Conservation (phyloP, 2,888 invertebrate genomes). For the Zygogramma bicolorata region DNA sequence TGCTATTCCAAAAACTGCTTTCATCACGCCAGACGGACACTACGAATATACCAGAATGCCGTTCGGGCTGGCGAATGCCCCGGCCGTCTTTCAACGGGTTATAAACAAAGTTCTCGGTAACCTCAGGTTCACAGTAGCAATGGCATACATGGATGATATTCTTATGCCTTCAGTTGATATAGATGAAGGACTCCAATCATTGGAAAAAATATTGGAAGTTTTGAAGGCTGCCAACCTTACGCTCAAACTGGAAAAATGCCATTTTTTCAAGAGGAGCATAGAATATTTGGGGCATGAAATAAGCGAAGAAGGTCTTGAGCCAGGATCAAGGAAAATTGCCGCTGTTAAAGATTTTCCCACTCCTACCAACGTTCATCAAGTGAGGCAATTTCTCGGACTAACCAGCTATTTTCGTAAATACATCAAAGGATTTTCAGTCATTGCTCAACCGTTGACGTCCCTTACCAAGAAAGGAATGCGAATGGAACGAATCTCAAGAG, state of each 20-base stretch:
- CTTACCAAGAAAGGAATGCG: conserved; percentile 41
- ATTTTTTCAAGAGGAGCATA: conserved; percentile 12
- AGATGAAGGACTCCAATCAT: conserved; percentile 32
- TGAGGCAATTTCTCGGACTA: conserved; percentile 31
- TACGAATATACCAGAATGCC: conserved; percentile 58
- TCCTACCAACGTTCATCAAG: conserved; percentile 23
- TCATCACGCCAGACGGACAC: conserved; percentile 56
- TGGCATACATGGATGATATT: conserved; percentile 51
- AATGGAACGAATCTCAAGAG: no score
- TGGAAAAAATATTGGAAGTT: conserved; percentile 16
- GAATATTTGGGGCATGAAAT: conserved; percentile 25
- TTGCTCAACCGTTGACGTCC: conserved; percentile 43
- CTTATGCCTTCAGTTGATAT: conserved; percentile 44
- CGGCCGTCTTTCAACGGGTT: conserved; percentile 56
- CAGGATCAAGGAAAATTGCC: conserved; percentile 38
- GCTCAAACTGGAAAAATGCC: conserved; percentile 27
- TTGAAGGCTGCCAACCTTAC: conserved; percentile 17
- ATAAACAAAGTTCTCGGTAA: conserved; percentile 41
- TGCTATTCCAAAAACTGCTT: conserved; percentile 45
- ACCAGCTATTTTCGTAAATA: conserved; percentile 32
- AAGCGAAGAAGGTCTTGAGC: conserved; percentile 1
- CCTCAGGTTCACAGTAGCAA: conserved; percentile 28
- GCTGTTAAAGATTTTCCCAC: conserved; percentile 14
- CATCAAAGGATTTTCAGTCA: conserved; percentile 17
- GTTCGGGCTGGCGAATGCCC: conserved; percentile 59